Conservation (phyloP, 35 echinoderm and acorn worm species). For the Chiridota heheva region DNA sequence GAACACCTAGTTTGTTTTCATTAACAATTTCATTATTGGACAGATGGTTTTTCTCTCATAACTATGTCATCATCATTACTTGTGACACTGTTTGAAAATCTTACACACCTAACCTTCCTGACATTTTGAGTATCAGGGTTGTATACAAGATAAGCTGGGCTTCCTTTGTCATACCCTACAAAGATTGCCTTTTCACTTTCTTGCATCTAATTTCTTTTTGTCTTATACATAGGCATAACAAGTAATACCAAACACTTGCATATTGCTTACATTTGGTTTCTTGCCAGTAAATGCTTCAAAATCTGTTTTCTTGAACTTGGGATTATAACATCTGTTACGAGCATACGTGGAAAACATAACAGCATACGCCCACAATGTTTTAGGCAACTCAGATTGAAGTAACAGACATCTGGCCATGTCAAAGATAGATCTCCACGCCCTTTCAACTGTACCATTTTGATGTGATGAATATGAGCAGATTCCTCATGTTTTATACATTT, state of each 20-base stretch:
- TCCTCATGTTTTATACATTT: neutral
- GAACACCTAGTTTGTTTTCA: neutral
- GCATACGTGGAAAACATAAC: neutral
- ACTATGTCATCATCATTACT: neutral
- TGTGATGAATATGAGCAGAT: conserved; percentile 16
- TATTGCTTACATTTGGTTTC: conserved; percentile 29
- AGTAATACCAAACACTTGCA: conserved; percentile 30
- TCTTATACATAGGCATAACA: conserved; percentile 47
- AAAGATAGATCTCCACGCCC: conserved; percentile 43
- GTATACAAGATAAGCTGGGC: conserved; percentile 55
- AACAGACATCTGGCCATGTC: conserved; percentile 48
- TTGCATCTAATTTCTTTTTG: conserved; percentile 36
- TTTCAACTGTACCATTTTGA: conserved; percentile 52
- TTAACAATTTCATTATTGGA: neutral
- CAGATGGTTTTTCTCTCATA: neutral
- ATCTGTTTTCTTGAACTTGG: neutral
- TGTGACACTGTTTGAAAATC: neutral
- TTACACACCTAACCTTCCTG: conserved; percentile 24
- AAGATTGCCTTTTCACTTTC: conserved; percentile 52
- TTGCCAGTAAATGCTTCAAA: conserved; percentile 34
- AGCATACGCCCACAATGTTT: conserved; percentile 44
- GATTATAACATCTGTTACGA: conserved; percentile 32
- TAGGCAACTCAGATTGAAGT: conserved; percentile 28
- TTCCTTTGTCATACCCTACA: conserved; percentile 55
- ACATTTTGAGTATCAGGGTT: conserved; percentile 24